Conservation (phyloP, 2,797 vertebrate species). For the Oreortyx pictus region DNA sequence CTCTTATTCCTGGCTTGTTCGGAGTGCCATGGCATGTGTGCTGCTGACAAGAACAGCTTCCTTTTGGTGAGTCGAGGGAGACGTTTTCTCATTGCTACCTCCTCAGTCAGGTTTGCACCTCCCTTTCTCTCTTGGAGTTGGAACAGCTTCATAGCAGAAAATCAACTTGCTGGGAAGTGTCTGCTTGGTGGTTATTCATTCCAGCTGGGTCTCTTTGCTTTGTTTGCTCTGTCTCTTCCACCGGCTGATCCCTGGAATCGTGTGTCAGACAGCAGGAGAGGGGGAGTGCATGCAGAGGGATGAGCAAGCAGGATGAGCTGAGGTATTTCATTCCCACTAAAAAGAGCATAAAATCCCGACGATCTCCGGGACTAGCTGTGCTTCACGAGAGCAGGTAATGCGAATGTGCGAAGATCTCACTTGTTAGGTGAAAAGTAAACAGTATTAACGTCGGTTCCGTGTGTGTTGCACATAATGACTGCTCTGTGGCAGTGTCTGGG, state of each 20-base stretch:
- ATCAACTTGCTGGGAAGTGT: background rate
- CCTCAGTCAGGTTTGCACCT: background rate
- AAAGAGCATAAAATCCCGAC: background rate
- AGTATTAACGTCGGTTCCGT: background rate
- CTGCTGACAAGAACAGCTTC: slow-evolving; percentile 15
- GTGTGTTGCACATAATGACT: background rate
- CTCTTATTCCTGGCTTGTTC: background rate
- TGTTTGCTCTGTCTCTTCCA: background rate
- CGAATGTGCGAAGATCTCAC: background rate
- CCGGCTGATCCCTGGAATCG: background rate
- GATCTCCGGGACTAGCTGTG: slow-evolving; percentile 20
- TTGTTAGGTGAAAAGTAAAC: slow-evolving; percentile 12
- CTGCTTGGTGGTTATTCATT: background rate
- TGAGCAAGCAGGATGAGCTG: background rate
- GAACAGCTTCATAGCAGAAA: background rate
- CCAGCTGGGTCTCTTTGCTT: slow-evolving; percentile 2
- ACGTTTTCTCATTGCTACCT: background rate
- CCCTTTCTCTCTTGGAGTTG: background rate
- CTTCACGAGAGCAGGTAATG: slow-evolving; percentile 44
- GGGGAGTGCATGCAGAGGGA: background rate
- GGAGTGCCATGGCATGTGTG: slow-evolving; percentile 60
- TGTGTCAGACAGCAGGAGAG: background rate
- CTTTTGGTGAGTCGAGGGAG: slow-evolving; percentile 68
- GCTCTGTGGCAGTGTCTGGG: background rate
- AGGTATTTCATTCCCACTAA: background rate